Evolutionary conservation across 2,797 vertebrate genomes (phyloP).

Genomic region (Pseudochirops cupreus): DNA sequence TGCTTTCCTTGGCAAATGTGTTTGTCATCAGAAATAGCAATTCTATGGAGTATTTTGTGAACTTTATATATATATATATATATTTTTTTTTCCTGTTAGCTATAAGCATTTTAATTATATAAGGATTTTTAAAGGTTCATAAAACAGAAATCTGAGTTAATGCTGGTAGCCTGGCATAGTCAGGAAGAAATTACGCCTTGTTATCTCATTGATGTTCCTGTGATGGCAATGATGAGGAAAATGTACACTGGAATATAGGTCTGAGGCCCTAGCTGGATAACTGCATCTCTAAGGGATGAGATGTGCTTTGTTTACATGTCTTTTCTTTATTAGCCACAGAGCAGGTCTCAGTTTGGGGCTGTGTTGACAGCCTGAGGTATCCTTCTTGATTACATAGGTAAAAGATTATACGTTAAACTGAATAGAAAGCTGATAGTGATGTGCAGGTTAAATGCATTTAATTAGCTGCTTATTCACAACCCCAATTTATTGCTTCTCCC

Average conservation of each 20-base stretch:
- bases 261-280: not conserved
- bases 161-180: not conserved
- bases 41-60: slow-evolving; percentile 12
- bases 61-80: slow-evolving; percentile 2
- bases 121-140: slow-evolving; percentile 17
- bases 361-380: slow-evolving; percentile 48
- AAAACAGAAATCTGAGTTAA: slow-evolving; percentile 34
- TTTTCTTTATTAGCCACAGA: slow-evolving; percentile 63
- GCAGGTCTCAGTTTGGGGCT: slow-evolving; percentile 65
- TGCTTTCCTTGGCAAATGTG: slow-evolving; percentile 23
- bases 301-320: slow-evolving; percentile 56
- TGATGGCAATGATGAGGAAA: not conserved
- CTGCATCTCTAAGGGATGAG: slow-evolving; percentile 40
- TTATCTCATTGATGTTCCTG: slow-evolving; percentile 5
- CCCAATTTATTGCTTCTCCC: slow-evolving; percentile 52
- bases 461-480: slow-evolving; percentile 70
- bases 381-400: slow-evolving; percentile 67
- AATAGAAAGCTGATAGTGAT: slow-evolving; percentile 59
- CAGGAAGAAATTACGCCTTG: not conserved
- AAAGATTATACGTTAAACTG: slow-evolving; percentile 61
- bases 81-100: not conserved
- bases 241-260: slow-evolving; percentile 45
- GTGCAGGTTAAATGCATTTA: slow-evolving; percentile 47
- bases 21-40: not conserved
- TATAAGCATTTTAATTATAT: slow-evolving; percentile 13